Evolutionary conservation across 2,888 invertebrate species (phyloP), one percentile per base, ranked within the genome.

Genomic region (Dyspetes luteomarginatus): DNA sequence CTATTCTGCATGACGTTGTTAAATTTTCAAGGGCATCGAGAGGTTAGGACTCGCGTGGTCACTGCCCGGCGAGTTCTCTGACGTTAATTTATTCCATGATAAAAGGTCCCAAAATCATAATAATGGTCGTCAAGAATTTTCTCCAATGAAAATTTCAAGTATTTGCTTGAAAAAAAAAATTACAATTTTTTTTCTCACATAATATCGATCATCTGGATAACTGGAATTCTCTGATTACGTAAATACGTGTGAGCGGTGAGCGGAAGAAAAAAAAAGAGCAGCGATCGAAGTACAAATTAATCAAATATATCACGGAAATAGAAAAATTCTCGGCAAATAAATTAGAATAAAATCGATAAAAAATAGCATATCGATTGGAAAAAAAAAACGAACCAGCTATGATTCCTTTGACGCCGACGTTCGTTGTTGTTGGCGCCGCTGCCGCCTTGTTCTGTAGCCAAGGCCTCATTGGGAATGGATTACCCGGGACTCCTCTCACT

Each of bases 351-450:
- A 43, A 62, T 76, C 41, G 22, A 28, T 52, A 15, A 7, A n/a
- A n/a, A n/a, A 15, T 17, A 17, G 30, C 0, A n/a, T 4, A 50
- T 19, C 24, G 17, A 5, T 17, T 3, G 12, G 50, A 22, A 4
- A 19, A 9, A n/a, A 26, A 15, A 24, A 56, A 89, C 76, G 84
- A 90, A 93, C 96, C 97, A 92, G 97, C 98, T 72, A 98, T 94
- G 83, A 99, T 97, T 89, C 99, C 99, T 93, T 98, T 98, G 43
- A 98, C 85, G 12, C 98, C 97, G 84, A 95, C 94, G 76, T 87
- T 89, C 56, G 87, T 87, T 56, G 94, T 94, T 64, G 93, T 94
- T 50, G 94, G 94, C 60, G 94, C 94, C 76, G 95, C 94, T 76
- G 96, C 96, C 81, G 96, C 96, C 82, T 93, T 94, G 82, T 95